These are phyloP conservation scores for Eublepharis macularius DNA, from an alignment of 2,113 vertebrate species.

Conservation along the genomic window DNA sequence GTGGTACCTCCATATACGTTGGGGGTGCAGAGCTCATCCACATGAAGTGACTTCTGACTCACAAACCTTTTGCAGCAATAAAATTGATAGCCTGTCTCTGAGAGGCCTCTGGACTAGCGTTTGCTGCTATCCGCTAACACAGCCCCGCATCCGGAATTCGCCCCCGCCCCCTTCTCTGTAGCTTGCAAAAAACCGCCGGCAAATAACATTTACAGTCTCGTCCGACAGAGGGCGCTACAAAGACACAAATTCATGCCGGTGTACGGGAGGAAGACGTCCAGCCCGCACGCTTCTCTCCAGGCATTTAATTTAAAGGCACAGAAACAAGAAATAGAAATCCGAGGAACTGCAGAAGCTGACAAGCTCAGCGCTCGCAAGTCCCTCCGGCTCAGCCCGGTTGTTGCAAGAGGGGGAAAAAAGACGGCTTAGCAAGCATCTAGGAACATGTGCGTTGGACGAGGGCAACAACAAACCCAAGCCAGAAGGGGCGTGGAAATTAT, in stretches of 20 bases:
- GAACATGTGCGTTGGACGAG: neutral
- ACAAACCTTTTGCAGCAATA: too few relatives aligned
- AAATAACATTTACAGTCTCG: constrained; percentile 6
- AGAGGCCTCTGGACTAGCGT: too few relatives aligned
- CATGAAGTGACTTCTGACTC: too few relatives aligned
- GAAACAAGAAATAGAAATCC: neutral
- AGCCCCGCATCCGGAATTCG: too few relatives aligned
- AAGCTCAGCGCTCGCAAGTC: neutral
- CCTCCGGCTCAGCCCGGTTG: neutral
- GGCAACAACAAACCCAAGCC: constrained; percentile 1
- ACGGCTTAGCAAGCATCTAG: neutral
- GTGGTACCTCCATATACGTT: too few relatives aligned
- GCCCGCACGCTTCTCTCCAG: neutral
- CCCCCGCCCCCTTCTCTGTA: neutral
- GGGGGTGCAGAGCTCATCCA: too few relatives aligned
- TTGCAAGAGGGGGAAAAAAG: neutral
- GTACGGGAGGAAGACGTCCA: neutral
- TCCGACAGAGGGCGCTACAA: constrained; percentile 65
- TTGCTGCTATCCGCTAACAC: too few relatives aligned
- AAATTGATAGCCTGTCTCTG: too few relatives aligned
- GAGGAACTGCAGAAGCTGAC: neutral
- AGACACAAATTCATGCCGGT: constrained; percentile 5
- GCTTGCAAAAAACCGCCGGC: neutral
- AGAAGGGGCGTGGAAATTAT: constrained; percentile 29
- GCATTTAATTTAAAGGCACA: constrained; percentile 48